A percentile compares a stretch with the other conserved stretches of the same genome.
Conservation (phyloP, 2,888 invertebrate genomes). For the Melikaiella ostensackeni region DNA sequence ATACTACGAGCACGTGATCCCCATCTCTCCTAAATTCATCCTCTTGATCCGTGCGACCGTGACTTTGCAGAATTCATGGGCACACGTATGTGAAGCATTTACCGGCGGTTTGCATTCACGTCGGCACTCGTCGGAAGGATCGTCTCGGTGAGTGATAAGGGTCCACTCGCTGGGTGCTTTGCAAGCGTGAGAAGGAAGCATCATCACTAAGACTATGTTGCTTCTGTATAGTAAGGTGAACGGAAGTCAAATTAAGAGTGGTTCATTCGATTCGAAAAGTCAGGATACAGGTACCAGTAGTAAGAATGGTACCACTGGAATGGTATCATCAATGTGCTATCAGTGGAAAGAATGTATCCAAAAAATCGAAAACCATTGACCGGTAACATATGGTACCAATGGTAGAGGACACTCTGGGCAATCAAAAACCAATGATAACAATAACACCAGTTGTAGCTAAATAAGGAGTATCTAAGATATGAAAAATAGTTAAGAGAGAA, state of each 20-base stretch:
- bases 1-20: constrained; percentile 36
- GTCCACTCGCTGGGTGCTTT: not conserved
- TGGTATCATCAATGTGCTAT: too few relatives aligned
- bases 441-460: too few relatives aligned
- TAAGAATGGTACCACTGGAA: too few relatives aligned
- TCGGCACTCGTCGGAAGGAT: constrained; percentile 4
- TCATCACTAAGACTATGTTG: not conserved
- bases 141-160: constrained; percentile 18
- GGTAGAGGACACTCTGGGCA: too few relatives aligned
- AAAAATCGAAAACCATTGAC: too few relatives aligned
- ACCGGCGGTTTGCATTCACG: constrained; percentile 30
- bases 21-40: constrained; percentile 32
- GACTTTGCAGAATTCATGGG: constrained; percentile 34
- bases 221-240: not conserved
- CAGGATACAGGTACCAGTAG: not conserved
- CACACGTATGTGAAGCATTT: constrained; percentile 32
- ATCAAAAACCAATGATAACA: too few relatives aligned
- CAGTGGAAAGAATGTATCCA: too few relatives aligned
- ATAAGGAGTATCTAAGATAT: not conserved
- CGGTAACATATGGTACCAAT: too few relatives aligned
- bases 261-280: not conserved
- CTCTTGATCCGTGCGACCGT: constrained; percentile 37
- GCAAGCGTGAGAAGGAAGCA: constrained; percentile 1
- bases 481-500: not conserved
- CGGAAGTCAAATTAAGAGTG: not conserved